Base-by-base conservation (phyloP, 2,113 vertebrate genomes). In the Raja brachyura region DNA sequence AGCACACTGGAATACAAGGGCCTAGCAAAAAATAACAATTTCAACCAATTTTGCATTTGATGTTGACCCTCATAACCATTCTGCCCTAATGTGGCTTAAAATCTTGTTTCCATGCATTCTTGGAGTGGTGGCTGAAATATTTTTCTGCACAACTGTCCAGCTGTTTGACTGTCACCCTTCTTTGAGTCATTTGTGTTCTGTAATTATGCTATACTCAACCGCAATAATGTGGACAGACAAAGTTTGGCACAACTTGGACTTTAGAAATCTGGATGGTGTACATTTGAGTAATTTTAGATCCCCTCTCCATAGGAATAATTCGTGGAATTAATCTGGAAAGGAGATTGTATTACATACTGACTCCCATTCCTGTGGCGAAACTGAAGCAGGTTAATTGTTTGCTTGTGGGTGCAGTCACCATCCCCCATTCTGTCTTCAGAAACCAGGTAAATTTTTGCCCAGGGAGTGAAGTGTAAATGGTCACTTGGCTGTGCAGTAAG, bases 301-400 rank as follows among this genome's bases (percentile, higher is more conserved):
- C 61, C 83, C 0, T 90, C n/a, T 78, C 93, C 54, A 0, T 93
- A 99, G 99, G 98, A 73, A 96, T 99, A 18, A 96, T 99, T 20
- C 96, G 99, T 93, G 99, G 98, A 0, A 95, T 99, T 0, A 98
- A 99, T 93, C 96, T 97, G 96, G 95, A 95, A 0, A 97, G 96
- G 94, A 97, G 97, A 31, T 95, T 98, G 13, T 99, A 98, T 94
- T 96, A 97, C 48, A 22, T 99, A 81, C 94, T 99, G 93, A 99
- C 98, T 0, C 98, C 98, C 0, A 94, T 99, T 16, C 96, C 97
- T 78, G 97, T 98, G 0, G 95, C 96, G 10, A 93, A 95, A 74
- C 95, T 99, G 0, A 94, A 96, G 11, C 94, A 94, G 0, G 98
- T 99, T 93, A 99, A 99, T 59, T 99, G 98, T 93, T 95, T 99